Base-by-base conservation (phyloP, 2,888 invertebrate species). In the Melieria omissa region DNA sequence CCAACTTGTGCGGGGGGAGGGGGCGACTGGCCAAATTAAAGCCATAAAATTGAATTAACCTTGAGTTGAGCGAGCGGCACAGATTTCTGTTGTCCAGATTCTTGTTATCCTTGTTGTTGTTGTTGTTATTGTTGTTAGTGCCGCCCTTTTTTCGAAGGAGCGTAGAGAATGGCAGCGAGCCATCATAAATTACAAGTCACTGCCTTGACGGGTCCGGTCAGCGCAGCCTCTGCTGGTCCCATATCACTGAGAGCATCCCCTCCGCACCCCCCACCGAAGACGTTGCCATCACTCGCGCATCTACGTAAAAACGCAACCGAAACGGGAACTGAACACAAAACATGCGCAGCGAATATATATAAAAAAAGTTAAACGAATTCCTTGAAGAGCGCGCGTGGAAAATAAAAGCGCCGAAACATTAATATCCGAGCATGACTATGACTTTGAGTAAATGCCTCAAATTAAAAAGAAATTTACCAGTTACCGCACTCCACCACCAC, bases 391-490 rank as follows among this genome's bases (percentile, higher is more conserved):
- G 29, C 29, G 29, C 29, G 29, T 54, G n/a, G 14, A 14, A 12
- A 49, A 63, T 29, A 63, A 29, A 63, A 46, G 14, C 47, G 29
- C 29, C 29, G 29, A 71, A 77, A 76, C 80, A 82, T 82, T 82
- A 82, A 82, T 82, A 80, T 80, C 78, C 73, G 76, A 78, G 79
- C 80, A 81, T 83, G 83, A 83, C 81, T 79, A 78, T 82, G 82
- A 82, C 83, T 82, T 83, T 82, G 83, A 82, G 82, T 82, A 82
- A 82, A 83, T 81, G 82, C 79, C 77, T 79, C 82, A 82, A 83
- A 82, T 82, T 82, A 83, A 83, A 82, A 82, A 83, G 81, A 83
- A 82, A 83, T 82, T 83, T 82, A 82, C 80, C 82, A 83, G 82
- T 81, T 79, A 80, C 80, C 78, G 77, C 77, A 77, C 77, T 73